Evolutionary conservation across 92 coral and sea anemone species (phyloP), one percentile per base, ranked within the genome.

Genomic region (Parazoanthus darwini): DNA sequence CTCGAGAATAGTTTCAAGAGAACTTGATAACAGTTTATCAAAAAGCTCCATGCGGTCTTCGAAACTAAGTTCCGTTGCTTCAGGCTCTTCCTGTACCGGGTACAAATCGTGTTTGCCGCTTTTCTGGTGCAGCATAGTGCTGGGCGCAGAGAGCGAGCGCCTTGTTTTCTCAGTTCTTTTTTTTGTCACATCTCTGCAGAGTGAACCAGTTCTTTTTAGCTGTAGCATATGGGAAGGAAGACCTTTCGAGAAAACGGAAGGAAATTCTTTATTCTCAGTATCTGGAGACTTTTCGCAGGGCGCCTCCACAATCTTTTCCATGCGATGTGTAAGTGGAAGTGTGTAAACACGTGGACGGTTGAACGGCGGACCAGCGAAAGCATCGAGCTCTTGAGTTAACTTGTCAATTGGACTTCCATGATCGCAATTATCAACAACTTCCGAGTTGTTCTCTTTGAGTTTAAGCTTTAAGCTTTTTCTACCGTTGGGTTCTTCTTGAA

Each of bases 231-330:
- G 70, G 10, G 68, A 8, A 18, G 44, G 56, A 70, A 15, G 42
- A 15, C 48, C 10, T 46, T 33, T 74, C n/a, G 66, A 22, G 18
- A 72, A 84, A 71, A 71, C 87, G 25, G 46, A 35, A 0, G 87
- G 48, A 26, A 84, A 71, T 46, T 70, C 87, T 46, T 50, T 84
- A 15, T 26, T 84, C 43, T 84, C 79, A 16, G 72, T 50, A 56
- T 84, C 87, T 22, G 87, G 79, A 50, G 87, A 84, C 15, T 16
- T 22, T 54, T 84, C 87, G 14, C 87, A 50, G 0, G 87, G 87
- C 29, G 66, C 79, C 66, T 84, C 87, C 43, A 84, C 87, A 54
- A 84, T 84, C 66, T 68, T 84, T 44, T 84, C 87, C 87, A 83
- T 83, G 39, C 50, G 87, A 13, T 83, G 58, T 50, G 78, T 71